These are phyloP conservation scores for Acanthurus leucopareius DNA, from an alignment of 2,797 vertebrate species.

Conservation along the genomic window DNA sequence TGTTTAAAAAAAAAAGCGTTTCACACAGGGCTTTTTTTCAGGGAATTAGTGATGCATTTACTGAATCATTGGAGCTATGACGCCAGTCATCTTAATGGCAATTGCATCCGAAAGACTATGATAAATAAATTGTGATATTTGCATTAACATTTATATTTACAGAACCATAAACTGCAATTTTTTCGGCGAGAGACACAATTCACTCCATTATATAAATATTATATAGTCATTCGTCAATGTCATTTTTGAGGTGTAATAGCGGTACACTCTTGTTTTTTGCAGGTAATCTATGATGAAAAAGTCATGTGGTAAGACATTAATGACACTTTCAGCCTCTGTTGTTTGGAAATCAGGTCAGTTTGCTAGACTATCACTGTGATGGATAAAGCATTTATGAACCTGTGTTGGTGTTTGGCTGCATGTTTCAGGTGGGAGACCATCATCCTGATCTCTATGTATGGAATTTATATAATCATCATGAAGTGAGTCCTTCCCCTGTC, in stretches of 20 bases:
- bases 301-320: conserved; percentile 85
- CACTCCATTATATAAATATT: too few species aligned
- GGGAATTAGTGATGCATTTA: neutral
- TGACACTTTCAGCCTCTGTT: neutral
- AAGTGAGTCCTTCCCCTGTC: conserved; percentile 77
- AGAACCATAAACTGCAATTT: too few species aligned
- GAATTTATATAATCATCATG: conserved; percentile 88
- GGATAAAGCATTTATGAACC: neutral
- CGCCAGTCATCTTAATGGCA: too few species aligned
- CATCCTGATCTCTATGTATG: conserved; percentile 87
- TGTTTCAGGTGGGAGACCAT: conserved; percentile 88
- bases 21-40: neutral
- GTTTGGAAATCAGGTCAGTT: neutral
- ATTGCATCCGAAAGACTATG: too few species aligned
- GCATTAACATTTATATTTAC: too few species aligned
- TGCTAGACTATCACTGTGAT: neutral
- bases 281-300: conserved; percentile 89
- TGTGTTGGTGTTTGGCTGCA: conserved; percentile 9
- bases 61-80: neutral
- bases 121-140: too few species aligned
- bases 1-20: neutral
- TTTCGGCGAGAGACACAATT: too few species aligned
- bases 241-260: too few species aligned
- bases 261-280: conserved; percentile 33
- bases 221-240: too few species aligned